Conservation (phyloP, 2,888 invertebrate species). For the Coelogynopora nodosa region DNA sequence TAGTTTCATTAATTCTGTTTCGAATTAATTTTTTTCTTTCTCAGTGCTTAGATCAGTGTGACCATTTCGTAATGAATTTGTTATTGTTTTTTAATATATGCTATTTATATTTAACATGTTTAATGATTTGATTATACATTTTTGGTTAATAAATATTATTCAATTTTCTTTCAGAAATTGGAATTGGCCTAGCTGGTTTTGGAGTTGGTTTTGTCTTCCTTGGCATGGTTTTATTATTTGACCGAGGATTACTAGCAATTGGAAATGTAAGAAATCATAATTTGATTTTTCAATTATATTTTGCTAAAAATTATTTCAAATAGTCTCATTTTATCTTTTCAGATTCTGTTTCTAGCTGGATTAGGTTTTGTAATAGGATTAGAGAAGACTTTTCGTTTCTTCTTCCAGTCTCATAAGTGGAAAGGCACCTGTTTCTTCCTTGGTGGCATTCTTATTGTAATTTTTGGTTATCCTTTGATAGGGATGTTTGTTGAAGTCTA, state of each 20-base stretch:
- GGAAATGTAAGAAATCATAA: slow-evolving; percentile 81
- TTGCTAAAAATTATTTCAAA: neutral
- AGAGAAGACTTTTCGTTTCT: slow-evolving; percentile 88
- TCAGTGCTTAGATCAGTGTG: no score
- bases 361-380: slow-evolving; percentile 92
- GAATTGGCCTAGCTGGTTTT: slow-evolving; percentile 90
- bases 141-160: neutral
- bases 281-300: neutral
- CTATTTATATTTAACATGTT: no score
- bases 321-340: slow-evolving; percentile 60
- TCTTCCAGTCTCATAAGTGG: slow-evolving; percentile 91
- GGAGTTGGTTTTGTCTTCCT: slow-evolving; percentile 86
- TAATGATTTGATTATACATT: no score
- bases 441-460: slow-evolving; percentile 83
- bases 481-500: slow-evolving; percentile 95
- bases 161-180: slow-evolving; percentile 73
- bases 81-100: no score
- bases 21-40: no score
- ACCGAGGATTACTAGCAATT: slow-evolving; percentile 93
- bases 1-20: no score
- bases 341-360: slow-evolving; percentile 93
- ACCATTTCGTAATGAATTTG: no score
- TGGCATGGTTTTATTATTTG: slow-evolving; percentile 85
- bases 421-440: slow-evolving; percentile 85
- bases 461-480: slow-evolving; percentile 88